A percentile compares a stretch with the other conserved stretches of the same genome.
phyloP scores from a whole-genome alignment of 1,140 invertebrate species.

The Camponotus floridanus region DNA sequence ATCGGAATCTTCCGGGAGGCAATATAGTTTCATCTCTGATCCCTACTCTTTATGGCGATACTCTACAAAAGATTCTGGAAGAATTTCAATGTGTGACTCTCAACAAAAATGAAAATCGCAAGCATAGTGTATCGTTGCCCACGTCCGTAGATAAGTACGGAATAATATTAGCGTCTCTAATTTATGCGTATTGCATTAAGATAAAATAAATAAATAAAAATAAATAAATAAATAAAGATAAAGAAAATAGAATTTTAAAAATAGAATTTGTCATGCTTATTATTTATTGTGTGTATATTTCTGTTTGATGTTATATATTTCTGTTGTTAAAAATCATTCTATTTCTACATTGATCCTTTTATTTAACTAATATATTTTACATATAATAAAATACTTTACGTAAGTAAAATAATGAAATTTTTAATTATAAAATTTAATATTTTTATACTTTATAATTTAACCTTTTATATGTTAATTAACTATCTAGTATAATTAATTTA shows the following conservation, averaged over 20 bases:
- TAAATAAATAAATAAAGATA: not conserved
- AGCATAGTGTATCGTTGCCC: constrained; percentile 58
- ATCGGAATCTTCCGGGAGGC: constrained; percentile 80
- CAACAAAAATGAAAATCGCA: constrained; percentile 36
- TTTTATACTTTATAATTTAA: too few relatives aligned
- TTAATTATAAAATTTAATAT: too few relatives aligned
- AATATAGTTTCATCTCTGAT: constrained; percentile 78
- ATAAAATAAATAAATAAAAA: not conserved
- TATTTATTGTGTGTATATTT: not conserved
- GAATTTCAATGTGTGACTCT: constrained; percentile 72
- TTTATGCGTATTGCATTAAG: not conserved
- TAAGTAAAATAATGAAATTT: too few relatives aligned
- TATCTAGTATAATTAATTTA: not conserved
- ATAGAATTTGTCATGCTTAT: not conserved
- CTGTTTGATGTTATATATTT: too few relatives aligned
- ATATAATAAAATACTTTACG: too few relatives aligned
- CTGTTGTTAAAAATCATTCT: too few relatives aligned
- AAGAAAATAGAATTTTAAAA: too few relatives aligned
- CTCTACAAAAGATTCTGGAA: constrained; percentile 71
- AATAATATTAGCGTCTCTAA: not conserved
- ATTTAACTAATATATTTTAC: too few relatives aligned
- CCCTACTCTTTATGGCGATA: constrained; percentile 74
- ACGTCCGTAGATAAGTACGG: constrained; percentile 79
- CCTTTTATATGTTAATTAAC: not conserved
- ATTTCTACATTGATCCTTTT: too few relatives aligned